A percentile compares a stretch with the other conserved stretches of the same genome.
These are phyloP conservation scores for Lipophrys pholis DNA, from an alignment of 2,113 vertebrate species.

Conservation along the genomic window DNA sequence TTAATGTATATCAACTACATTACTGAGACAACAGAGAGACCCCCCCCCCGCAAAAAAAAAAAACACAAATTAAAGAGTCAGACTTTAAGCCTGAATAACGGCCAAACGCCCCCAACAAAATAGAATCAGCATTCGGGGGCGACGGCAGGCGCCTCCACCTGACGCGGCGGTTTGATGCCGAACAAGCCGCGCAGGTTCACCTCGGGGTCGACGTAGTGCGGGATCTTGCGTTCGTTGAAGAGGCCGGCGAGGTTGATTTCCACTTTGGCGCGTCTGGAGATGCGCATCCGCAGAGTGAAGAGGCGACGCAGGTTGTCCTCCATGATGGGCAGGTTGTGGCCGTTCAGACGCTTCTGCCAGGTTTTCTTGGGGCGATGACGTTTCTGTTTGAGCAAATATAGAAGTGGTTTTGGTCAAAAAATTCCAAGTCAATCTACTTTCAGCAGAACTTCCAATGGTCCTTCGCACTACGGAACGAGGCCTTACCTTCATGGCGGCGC, in stretches of 20 bases:
- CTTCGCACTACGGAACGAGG: neutral
- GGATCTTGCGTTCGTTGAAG: slow-evolving; percentile 87
- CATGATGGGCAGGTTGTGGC: slow-evolving; percentile 64
- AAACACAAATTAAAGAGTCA: slow-evolving; percentile 1
- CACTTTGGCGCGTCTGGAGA: slow-evolving; percentile 77
- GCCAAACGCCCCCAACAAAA: too few relatives aligned
- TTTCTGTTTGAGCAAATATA: slow-evolving; percentile 40
- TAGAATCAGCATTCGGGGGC: neutral
- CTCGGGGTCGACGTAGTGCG: slow-evolving; percentile 80
- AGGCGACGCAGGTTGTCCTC: slow-evolving; percentile 82
- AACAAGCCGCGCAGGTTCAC: slow-evolving; percentile 83
- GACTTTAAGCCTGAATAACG: neutral
- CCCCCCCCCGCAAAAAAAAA: slow-evolving; percentile 38
- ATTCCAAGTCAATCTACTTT: too few relatives aligned
- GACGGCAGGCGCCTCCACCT: neutral
- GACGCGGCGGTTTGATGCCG: slow-evolving; percentile 47
- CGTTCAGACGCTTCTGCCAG: slow-evolving; percentile 81
- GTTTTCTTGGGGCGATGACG: slow-evolving; percentile 68
- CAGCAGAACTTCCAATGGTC: too few relatives aligned
- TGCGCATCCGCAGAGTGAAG: slow-evolving; percentile 78
- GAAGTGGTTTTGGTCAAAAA: too few relatives aligned
- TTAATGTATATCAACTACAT: slow-evolving; percentile 58
- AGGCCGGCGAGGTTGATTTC: slow-evolving; percentile 81
- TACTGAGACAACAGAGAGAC: slow-evolving; percentile 45
- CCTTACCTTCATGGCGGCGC: slow-evolving; percentile 67